Base-by-base conservation (phyloP, 2,113 vertebrate species). In the Brachyistius frenatus region DNA sequence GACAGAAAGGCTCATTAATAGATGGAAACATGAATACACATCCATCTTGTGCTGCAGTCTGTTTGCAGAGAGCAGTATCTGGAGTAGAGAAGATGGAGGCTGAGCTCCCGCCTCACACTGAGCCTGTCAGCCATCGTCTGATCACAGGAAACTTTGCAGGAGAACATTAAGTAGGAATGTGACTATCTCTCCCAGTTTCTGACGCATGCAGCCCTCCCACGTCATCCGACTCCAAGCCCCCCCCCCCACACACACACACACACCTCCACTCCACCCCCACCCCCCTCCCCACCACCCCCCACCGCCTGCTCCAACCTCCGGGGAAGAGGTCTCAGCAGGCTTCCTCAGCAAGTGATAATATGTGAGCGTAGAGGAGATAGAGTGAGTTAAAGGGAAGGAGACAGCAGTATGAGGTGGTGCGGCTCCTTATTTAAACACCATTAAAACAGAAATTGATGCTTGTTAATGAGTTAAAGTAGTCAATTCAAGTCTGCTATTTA, bases 201-300 rank as follows among this genome's bases (percentile, higher is more conserved):
- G 83, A 84, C 44, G 52, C 83, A 80, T 68, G 54, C 6, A 57
- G 53, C 52, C 78, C 83, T 77, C 81, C 88, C 69, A 86, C 71
- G 41, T 79, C 74, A 84, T 74, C 46, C 15, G 0, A 14, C 66
- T 75, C 61, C 23, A 61, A 41, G 70, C 55, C 72, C 66, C 23
- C 4, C 47, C 66, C 58, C 52, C 23, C 23, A 1, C 23, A 23
- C 23, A 23, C 23, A 23, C 23, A 23, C 23, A 23, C 23, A 23
- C 23, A 23, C 23, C 23, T 23, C 23, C 23, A 23, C 47, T 52
- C 15, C 70, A 36, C 57, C 33, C 36, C 66, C 30, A 3, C 73
- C 32, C 66, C 62, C 66, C 23, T 23, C 23, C 23, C 23, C 47
- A 52, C 15, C 70, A 36, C 57, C 33, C 69, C 36, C 66, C 30